A percentile compares a stretch with the other conserved stretches of the same genome.
Evolutionary conservation across 2,113 vertebrate species (phyloP).

Genomic region (Semicossyphus pulcher): DNA sequence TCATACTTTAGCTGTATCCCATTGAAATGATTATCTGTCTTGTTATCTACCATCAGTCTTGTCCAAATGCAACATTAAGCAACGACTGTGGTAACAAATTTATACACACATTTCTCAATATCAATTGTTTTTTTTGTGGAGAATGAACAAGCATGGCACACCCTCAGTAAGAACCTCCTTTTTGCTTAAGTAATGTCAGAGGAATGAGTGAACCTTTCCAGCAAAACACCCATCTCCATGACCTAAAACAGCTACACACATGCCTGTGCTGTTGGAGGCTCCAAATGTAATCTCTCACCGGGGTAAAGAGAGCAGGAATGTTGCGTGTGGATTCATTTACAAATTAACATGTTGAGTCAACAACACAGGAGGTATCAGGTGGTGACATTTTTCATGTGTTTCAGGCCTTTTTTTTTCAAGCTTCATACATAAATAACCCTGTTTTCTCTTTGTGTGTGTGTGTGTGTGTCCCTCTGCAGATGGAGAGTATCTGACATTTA

Average conservation of each 20-base stretch:
- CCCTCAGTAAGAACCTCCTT: conserved; percentile 73
- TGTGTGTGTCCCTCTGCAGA: conserved; percentile 85
- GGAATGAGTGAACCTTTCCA: conserved; percentile 79
- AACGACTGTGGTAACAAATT: conserved; percentile 60
- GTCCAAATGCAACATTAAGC: conserved; percentile 64
- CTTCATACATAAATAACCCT: conserved; percentile 31
- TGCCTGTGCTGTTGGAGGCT: conserved; percentile 57
- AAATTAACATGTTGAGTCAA: conserved; percentile 72
- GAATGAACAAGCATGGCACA: conserved; percentile 75
- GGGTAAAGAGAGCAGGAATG: conserved; percentile 67
- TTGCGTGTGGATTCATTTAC: conserved; percentile 69
- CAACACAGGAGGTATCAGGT: conserved; percentile 56
- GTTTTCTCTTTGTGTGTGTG: conserved; percentile 35
- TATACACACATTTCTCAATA: conserved; percentile 68
- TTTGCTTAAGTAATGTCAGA: conserved; percentile 75
- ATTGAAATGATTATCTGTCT: conserved; percentile 42
- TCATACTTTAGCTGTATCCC: conserved; percentile 35
- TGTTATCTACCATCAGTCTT: conserved; percentile 37
- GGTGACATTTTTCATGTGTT: conserved; percentile 54
- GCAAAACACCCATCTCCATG: conserved; percentile 78
- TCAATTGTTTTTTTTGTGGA: conserved; percentile 70
- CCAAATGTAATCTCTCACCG: conserved; percentile 69
- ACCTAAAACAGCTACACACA: conserved; percentile 74
- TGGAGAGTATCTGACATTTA: conserved; percentile 98
- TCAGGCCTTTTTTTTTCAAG: conserved; percentile 37